Evolutionary conservation across 2,888 invertebrate genomes (phyloP).

Genomic region (Rotaria macrura): DNA sequence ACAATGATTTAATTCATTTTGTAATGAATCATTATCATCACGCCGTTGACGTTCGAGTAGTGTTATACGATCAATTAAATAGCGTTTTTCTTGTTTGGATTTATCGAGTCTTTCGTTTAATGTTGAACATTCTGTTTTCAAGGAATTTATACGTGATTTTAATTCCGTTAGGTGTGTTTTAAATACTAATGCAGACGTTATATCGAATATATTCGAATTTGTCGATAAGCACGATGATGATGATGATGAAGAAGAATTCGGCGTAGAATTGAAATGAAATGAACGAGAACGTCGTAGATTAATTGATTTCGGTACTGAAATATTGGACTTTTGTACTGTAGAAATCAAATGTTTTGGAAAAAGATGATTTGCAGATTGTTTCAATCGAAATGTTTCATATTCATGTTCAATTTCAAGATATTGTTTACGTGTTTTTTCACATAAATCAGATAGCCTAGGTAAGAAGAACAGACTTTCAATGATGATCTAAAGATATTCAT

Average conservation of each 20-base stretch:
- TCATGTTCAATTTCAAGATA: slow-evolving; percentile 7
- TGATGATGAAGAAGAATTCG: not conserved
- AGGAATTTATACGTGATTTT: not conserved
- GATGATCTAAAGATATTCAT: not conserved
- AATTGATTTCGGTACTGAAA: not conserved
- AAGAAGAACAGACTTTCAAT: not conserved
- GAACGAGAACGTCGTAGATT: not conserved
- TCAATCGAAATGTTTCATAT: not conserved
- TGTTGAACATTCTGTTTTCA: not conserved
- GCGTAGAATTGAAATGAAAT: not conserved
- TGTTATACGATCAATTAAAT: not conserved
- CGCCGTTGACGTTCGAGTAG: not conserved
- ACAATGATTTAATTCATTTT: not conserved
- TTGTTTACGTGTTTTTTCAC: slow-evolving; percentile 13
- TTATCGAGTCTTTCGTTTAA: not conserved
- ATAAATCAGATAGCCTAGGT: not conserved
- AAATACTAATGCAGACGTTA: not conserved
- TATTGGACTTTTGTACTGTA: not conserved
- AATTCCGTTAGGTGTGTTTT: not conserved
- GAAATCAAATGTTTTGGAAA: not conserved
- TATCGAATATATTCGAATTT: not conserved
- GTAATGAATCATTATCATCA: slow-evolving; percentile 11
- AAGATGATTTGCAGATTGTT: not conserved
- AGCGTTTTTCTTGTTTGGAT: not conserved
- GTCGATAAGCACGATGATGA: not conserved